Evolutionary conservation across 2,797 vertebrate species (phyloP).

Genomic region (Austrolebias charrua): DNA sequence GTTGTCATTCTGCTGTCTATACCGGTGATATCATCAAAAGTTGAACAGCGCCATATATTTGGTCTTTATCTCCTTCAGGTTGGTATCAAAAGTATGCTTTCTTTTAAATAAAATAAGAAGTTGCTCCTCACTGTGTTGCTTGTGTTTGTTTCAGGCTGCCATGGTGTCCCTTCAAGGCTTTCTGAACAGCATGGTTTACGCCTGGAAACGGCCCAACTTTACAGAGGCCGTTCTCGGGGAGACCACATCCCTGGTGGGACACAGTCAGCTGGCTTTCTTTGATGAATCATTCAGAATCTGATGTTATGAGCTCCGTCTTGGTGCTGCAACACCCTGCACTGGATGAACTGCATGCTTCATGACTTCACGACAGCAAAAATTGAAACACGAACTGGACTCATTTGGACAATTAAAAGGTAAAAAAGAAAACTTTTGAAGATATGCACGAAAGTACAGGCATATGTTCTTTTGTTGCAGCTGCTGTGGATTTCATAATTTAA

Average conservation of each 20-base stretch:
- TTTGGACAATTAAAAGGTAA: neutral
- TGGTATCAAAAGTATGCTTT: conserved; percentile 10
- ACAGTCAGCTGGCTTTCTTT: conserved; percentile 63
- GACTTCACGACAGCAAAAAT: neutral
- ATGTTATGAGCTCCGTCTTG: neutral
- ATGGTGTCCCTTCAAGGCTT: conserved; percentile 82
- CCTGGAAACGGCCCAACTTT: conserved; percentile 83
- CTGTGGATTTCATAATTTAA: neutral
- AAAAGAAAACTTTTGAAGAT: conserved; percentile 10
- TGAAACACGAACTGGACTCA: conserved; percentile 8
- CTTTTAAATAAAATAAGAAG: neutral
- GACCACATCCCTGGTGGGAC: conserved; percentile 49
- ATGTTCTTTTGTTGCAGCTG: neutral
- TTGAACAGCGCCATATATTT: conserved; percentile 58
- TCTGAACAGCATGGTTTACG: conserved; percentile 83
- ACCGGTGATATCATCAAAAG: conserved; percentile 6
- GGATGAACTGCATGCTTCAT: conserved; percentile 3
- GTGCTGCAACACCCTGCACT: neutral
- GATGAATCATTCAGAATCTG: conserved; percentile 72
- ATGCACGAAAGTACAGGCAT: neutral
- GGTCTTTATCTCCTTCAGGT: conserved; percentile 70
- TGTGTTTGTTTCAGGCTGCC: conserved; percentile 65
- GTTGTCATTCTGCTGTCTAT: conserved; percentile 73
- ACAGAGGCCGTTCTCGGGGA: conserved; percentile 69
- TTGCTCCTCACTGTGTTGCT: neutral